A percentile compares a stretch with the other conserved stretches of the same genome.
Evolutionary conservation across 2,888 invertebrate genomes (phyloP).

Genomic region (Polylopha cassiicola): DNA sequence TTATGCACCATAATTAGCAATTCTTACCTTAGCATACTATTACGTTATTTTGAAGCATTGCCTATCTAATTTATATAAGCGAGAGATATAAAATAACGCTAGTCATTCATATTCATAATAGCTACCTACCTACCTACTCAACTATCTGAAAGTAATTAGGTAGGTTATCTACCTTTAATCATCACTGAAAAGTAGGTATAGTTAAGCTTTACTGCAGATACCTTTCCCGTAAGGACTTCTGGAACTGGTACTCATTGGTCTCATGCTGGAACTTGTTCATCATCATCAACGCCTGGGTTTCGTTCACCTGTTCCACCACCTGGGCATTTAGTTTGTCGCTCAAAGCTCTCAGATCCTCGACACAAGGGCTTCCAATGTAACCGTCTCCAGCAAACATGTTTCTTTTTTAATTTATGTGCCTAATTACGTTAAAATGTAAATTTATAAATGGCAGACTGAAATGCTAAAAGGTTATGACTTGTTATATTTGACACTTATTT

Average conservation of each 20-base stretch:
- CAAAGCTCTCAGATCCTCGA: slow-evolving; percentile 37
- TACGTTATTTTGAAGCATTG: too few species aligned
- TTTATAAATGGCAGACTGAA: too few species aligned
- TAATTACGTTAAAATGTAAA: not conserved
- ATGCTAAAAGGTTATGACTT: not conserved
- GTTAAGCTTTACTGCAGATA: slow-evolving; percentile 17
- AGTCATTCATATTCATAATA: too few species aligned
- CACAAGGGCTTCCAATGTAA: slow-evolving; percentile 42
- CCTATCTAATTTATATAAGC: too few species aligned
- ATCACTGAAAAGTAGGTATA: not conserved
- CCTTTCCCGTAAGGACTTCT: slow-evolving; percentile 55
- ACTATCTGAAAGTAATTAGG: too few species aligned
- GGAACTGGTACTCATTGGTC: slow-evolving; percentile 53
- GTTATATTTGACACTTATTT: not conserved
- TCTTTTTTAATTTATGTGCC: not conserved
- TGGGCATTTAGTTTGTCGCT: slow-evolving; percentile 49
- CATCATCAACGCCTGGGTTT: slow-evolving; percentile 57
- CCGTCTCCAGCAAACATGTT: slow-evolving; percentile 41
- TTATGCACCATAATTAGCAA: too few species aligned
- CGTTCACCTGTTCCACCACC: slow-evolving; percentile 55
- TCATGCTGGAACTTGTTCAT: slow-evolving; percentile 56
- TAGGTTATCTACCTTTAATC: too few species aligned
- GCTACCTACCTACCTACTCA: too few species aligned
- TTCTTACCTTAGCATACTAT: too few species aligned
- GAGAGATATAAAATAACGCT: too few species aligned